phyloP scores from a whole-genome alignment of 2,888 invertebrate genomes.

The Ryuthela nishihirai region DNA sequence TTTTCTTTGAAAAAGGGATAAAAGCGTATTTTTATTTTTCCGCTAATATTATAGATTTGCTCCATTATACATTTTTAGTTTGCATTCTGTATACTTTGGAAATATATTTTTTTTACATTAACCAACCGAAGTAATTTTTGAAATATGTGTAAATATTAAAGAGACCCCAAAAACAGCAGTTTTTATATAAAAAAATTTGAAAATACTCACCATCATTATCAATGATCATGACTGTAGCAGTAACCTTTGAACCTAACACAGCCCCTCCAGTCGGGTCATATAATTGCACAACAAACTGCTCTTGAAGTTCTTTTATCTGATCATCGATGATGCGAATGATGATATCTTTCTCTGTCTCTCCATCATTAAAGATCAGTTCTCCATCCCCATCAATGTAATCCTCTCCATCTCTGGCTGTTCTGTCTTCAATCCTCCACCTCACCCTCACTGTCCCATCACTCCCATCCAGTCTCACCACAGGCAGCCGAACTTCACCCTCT shows the following conservation, averaged over 20 bases:
- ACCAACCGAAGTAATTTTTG: too few species aligned
- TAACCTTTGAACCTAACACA: background rate
- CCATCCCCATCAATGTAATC: background rate
- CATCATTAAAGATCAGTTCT: slow-evolving; percentile 1
- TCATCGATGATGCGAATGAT: slow-evolving; percentile 3
- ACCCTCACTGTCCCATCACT: slow-evolving; percentile 6
- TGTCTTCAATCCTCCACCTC: background rate
- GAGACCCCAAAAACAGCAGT: too few species aligned
- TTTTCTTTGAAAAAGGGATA: too few species aligned
- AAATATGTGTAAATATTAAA: too few species aligned
- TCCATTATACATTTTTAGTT: too few species aligned
- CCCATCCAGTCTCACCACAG: slow-evolving; percentile 2
- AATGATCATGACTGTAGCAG: slow-evolving; percentile 1
- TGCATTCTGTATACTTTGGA: too few species aligned
- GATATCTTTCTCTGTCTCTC: slow-evolving; percentile 1
- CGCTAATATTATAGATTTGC: too few species aligned
- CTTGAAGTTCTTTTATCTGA: background rate
- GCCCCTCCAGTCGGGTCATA: slow-evolving; percentile 8
- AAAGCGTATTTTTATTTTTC: too few species aligned
- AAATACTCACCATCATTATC: slow-evolving; percentile 15
- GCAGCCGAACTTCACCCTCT: background rate
- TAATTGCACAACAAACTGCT: slow-evolving; percentile 6
- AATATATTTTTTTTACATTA: too few species aligned
- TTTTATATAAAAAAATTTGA: too few species aligned
- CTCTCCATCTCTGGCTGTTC: background rate